These are phyloP conservation scores for Siderastrea radians DNA, from an alignment of 92 coral and sea anemone species.

Conservation along the genomic window DNA sequence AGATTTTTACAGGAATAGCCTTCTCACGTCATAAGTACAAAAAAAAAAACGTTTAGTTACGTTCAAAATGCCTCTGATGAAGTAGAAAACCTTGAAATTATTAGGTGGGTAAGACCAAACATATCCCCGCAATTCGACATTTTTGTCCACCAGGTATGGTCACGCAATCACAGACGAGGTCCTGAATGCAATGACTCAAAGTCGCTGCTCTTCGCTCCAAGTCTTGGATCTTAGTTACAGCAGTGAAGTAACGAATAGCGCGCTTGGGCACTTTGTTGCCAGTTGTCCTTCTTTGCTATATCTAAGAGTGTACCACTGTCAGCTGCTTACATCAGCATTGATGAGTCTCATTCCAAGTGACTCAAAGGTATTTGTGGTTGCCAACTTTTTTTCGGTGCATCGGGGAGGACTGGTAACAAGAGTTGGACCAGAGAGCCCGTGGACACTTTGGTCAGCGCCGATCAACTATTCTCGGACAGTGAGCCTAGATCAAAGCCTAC, in stretches of 20 bases:
- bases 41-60: too few species aligned
- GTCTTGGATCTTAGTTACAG: constrained; percentile 93
- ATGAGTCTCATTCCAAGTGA: constrained; percentile 75
- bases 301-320: constrained; percentile 87
- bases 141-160: constrained; percentile 55
- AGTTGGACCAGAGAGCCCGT: constrained; percentile 21
- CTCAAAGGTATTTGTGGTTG: constrained; percentile 78
- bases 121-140: background rate
- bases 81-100: background rate
- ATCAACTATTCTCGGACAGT: constrained; percentile 74
- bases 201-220: constrained; percentile 55
- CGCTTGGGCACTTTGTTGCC: constrained; percentile 61
- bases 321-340: constrained; percentile 66
- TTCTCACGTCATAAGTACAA: too few species aligned
- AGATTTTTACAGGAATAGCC: too few species aligned
- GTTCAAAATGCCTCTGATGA: background rate
- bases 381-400: constrained; percentile 85
- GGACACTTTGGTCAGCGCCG: constrained; percentile 43
- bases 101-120: background rate
- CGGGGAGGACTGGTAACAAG: constrained; percentile 61
- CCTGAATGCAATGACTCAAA: constrained; percentile 67
- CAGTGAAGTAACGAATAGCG: constrained; percentile 73
- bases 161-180: constrained; percentile 93
- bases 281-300: constrained; percentile 67
- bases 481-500: constrained; percentile 77